Base-by-base conservation (phyloP, 2,888 invertebrate genomes). In the Hoplodrina ambigua region DNA sequence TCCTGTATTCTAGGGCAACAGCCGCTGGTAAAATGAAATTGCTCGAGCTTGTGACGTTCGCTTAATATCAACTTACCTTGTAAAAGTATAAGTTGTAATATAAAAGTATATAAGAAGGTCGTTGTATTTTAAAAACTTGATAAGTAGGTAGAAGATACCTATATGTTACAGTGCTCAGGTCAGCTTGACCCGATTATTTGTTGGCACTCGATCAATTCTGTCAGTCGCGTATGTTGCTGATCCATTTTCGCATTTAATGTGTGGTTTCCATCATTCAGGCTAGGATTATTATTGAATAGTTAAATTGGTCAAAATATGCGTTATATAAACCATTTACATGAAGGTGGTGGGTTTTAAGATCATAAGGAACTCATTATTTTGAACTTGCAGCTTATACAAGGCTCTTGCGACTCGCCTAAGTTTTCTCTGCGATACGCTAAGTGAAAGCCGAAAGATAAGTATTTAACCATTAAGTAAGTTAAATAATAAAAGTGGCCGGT, bases 121-220 rank as follows among this genome's bases (percentile, higher is more conserved):
- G 76, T 67, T 82, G 75, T 87, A 82, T 86, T 85, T 84, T 70
- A 80, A 69, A 75, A 69, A 74, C 72, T 80, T 81, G 79, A 82
- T 85, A 79, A 79, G 76, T 86, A 83, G 78, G 80, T 69, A 79
- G 70, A 74, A 56, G 65, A 54, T 63, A 63, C 52, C n/a, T 73
- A 72, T 74, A 77, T 77, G 77, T 84, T 81, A 46, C 46, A 81
- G 84, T 81, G 71, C 82, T 83, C 84, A 80, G 82, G 87, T 85
- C 86, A 78, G 86, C 80, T 82, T 81, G 86, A 84, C 86, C 88
- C 87, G 87, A 87, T 89, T 89, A 87, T 89, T 85, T 81, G 84
- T 89, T 89, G 90, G 90, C 89, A 85, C 89, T 89, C 86, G 87
- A 89, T 90, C 90, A 91, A 90, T 88, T 80, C 88, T 88, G 89